Evolutionary conservation across 1,140 invertebrate species (phyloP).

Genomic region (Cepaea nemoralis): DNA sequence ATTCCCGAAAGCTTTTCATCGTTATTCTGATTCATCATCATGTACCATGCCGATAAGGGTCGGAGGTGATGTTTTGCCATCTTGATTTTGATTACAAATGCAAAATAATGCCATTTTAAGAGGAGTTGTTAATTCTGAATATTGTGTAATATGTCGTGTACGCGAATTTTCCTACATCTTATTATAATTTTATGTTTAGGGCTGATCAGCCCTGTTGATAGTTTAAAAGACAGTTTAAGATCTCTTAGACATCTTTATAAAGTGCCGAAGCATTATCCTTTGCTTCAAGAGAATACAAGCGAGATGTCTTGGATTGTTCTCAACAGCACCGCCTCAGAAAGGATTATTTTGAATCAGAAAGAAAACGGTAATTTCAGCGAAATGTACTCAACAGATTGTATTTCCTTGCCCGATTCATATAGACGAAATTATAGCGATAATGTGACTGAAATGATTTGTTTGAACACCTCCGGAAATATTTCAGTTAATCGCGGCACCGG

Average conservation of each 20-base stretch:
- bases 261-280: background rate
- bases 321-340: background rate
- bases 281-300: background rate
- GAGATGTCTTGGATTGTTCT: background rate
- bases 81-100: no score
- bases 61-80: no score
- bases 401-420: background rate
- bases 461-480: background rate
- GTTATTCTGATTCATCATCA: no score
- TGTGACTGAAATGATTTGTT: background rate
- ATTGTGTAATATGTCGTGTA: no score
- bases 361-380: background rate
- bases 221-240: background rate
- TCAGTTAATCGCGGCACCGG: background rate
- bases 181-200: background rate
- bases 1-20: no score
- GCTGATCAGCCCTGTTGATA: background rate
- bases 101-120: no score
- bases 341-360: background rate
- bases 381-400: background rate
- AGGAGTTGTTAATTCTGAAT: no score
- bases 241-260: background rate
- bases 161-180: no score
- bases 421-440: background rate
- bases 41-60: no score